Percentiles rank a stretch among this genome's conserved stretches.
These are phyloP conservation scores for Allacma fusca DNA, from an alignment of 2,888 invertebrate species.

Conservation along the genomic window DNA sequence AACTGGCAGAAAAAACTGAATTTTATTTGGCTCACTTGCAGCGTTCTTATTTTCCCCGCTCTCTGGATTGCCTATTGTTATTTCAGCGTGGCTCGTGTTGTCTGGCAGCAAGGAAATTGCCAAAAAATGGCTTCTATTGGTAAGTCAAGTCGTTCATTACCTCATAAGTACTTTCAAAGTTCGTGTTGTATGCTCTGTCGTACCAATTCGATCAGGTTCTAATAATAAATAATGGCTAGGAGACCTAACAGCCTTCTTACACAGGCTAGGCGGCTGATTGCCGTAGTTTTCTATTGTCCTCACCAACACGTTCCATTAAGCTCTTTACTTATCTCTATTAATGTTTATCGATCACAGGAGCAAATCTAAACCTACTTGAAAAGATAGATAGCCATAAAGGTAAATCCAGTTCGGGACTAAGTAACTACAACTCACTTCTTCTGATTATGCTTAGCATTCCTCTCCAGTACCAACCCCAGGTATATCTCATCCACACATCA, in stretches of 20 bases:
- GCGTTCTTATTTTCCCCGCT: constrained; percentile 65
- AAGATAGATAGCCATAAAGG: too few species aligned
- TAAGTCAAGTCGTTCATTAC: constrained; percentile 8
- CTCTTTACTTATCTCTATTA: too few species aligned
- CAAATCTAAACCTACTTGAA: too few species aligned
- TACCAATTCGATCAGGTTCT: not conserved
- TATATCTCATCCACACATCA: too few species aligned
- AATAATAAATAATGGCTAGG: not conserved
- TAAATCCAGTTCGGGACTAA: too few species aligned
- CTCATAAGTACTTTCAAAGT: not conserved
- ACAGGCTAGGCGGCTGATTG: not conserved
- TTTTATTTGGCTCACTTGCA: constrained; percentile 65
- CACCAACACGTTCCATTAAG: too few species aligned
- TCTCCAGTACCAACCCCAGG: too few species aligned
- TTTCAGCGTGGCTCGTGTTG: constrained; percentile 64
- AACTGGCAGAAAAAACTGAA: constrained; percentile 66
- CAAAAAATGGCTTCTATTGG: constrained; percentile 48
- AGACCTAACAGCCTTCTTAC: not conserved
- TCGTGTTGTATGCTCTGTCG: not conserved
- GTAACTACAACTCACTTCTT: too few species aligned
- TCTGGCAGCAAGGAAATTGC: constrained; percentile 64
- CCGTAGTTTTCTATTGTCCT: too few species aligned
- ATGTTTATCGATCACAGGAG: too few species aligned
- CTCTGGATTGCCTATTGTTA: constrained; percentile 65
- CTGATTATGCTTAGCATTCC: too few species aligned